These are phyloP conservation scores for Stegastes partitus DNA, from an alignment of 2,113 vertebrate genomes.

Conservation along the genomic window DNA sequence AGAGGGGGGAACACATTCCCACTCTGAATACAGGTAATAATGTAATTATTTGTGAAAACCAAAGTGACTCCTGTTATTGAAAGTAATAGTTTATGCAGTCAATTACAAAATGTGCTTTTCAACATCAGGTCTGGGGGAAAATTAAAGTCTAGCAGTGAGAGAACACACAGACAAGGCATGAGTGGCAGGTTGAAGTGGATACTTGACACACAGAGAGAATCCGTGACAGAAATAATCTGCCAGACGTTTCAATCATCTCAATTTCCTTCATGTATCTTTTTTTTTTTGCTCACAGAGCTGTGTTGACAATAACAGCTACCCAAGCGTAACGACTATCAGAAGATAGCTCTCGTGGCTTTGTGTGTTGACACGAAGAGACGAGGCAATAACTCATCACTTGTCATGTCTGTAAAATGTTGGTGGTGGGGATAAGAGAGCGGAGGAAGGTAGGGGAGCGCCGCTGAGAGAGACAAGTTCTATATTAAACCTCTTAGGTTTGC, in stretches of 20 bases:
- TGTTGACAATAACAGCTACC: slow-evolving; percentile 43
- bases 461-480: slow-evolving; percentile 9
- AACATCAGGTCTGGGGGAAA: slow-evolving; percentile 18
- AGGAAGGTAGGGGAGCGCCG: slow-evolving; percentile 2
- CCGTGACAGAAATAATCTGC: slow-evolving; percentile 56
- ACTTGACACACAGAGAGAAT: slow-evolving; percentile 40
- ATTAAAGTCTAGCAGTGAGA: slow-evolving; percentile 19
- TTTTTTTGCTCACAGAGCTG: slow-evolving; percentile 7
- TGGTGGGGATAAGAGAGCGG: background rate
- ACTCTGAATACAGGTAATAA: background rate
- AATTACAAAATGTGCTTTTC: slow-evolving; percentile 17
- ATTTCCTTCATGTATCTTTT: slow-evolving; percentile 33
- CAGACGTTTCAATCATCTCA: slow-evolving; percentile 64
- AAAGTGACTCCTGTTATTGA: slow-evolving; percentile 21
- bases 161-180: slow-evolving; percentile 26
- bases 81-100: slow-evolving; percentile 26
- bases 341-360: slow-evolving; percentile 30
- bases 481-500: slow-evolving; percentile 8
- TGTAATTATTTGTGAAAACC: slow-evolving; percentile 11
- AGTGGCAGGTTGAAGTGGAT: slow-evolving; percentile 59
- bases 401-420: slow-evolving; percentile 22
- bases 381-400: slow-evolving; percentile 53
- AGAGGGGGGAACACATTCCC: background rate
- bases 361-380: slow-evolving; percentile 34
- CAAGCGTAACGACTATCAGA: slow-evolving; percentile 45